phyloP scores from a whole-genome alignment of 2,888 invertebrate genomes.

The Lasioglossum oenotherae region DNA sequence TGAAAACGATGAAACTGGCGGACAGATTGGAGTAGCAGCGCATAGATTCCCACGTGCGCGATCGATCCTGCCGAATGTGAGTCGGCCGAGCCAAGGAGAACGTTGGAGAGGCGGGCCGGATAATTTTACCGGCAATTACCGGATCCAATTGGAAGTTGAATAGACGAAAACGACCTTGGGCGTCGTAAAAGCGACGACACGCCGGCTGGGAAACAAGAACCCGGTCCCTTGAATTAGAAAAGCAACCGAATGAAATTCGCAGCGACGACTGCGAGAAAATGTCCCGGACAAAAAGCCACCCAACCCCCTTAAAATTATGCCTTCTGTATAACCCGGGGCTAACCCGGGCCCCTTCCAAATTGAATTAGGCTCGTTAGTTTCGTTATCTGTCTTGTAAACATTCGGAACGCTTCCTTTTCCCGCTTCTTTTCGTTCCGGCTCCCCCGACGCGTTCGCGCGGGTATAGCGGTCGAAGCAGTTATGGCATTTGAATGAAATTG shows the following conservation, averaged over 20 bases:
- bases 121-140: slow-evolving; percentile 79
- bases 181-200: slow-evolving; percentile 59
- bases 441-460: not conserved
- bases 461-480: not conserved
- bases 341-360: slow-evolving; percentile 23
- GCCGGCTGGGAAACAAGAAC: slow-evolving; percentile 49
- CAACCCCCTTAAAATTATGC: not conserved
- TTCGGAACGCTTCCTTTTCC: slow-evolving; percentile 10
- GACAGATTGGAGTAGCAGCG: slow-evolving; percentile 11
- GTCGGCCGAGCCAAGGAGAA: slow-evolving; percentile 24
- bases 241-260: slow-evolving; percentile 50
- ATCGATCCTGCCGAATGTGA: slow-evolving; percentile 42
- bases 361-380: slow-evolving; percentile 60
- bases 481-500: not conserved
- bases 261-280: slow-evolving; percentile 34
- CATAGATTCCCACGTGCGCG: slow-evolving; percentile 48
- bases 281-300: not conserved
- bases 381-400: slow-evolving; percentile 56
- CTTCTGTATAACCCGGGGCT: slow-evolving; percentile 29
- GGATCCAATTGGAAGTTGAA: slow-evolving; percentile 78
- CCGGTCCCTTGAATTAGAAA: slow-evolving; percentile 47
- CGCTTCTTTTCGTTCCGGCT: slow-evolving; percentile 9
- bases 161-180: slow-evolving; percentile 74
- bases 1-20: slow-evolving; percentile 18
- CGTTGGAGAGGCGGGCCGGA: slow-evolving; percentile 69